Percentiles rank a stretch among this genome's conserved stretches.
These are phyloP conservation scores for Epistrophe grossulariae DNA, from an alignment of 2,888 invertebrate species.

Conservation along the genomic window DNA sequence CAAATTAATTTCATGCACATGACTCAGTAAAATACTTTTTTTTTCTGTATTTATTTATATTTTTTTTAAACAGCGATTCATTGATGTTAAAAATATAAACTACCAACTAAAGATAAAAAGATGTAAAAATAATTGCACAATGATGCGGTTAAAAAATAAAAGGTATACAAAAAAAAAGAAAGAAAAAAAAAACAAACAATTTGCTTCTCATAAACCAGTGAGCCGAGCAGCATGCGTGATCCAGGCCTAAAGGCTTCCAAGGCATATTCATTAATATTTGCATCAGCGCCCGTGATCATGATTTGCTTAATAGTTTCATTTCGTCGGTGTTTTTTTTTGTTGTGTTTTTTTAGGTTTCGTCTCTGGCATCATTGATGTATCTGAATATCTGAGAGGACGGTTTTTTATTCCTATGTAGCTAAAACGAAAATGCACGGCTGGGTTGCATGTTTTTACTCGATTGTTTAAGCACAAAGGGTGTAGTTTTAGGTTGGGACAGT, in stretches of 20 bases:
- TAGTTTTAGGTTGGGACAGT: too few relatives aligned
- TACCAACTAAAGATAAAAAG: constrained; percentile 42
- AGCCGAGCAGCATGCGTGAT: constrained; percentile 17
- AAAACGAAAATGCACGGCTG: neutral
- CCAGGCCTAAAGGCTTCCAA: constrained; percentile 8
- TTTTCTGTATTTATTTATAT: neutral
- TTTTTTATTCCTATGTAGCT: constrained; percentile 4
- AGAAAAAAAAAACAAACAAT: constrained; percentile 10
- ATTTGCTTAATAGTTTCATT: constrained; percentile 52
- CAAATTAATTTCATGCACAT: constrained; percentile 70
- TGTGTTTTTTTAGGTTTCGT: constrained; percentile 5
- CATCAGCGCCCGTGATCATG: constrained; percentile 60
- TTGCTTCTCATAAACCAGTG: constrained; percentile 24
- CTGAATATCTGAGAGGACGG: constrained; percentile 37
- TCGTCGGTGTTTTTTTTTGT: constrained; percentile 22
- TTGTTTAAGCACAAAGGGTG: too few relatives aligned
- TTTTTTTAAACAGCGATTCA: constrained; percentile 37
- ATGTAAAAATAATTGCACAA: constrained; percentile 62
- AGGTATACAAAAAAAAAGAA: too few relatives aligned
- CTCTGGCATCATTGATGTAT: constrained; percentile 44
- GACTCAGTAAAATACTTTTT: constrained; percentile 24
- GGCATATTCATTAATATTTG: constrained; percentile 57
- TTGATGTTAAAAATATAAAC: constrained; percentile 31
- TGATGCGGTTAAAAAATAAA: constrained; percentile 51
- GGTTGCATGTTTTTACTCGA: neutral